Percentiles rank a stretch among this genome's conserved stretches.
These are phyloP conservation scores for Neoitamus cyanurus DNA, from an alignment of 2,888 invertebrate genomes.

Conservation along the genomic window DNA sequence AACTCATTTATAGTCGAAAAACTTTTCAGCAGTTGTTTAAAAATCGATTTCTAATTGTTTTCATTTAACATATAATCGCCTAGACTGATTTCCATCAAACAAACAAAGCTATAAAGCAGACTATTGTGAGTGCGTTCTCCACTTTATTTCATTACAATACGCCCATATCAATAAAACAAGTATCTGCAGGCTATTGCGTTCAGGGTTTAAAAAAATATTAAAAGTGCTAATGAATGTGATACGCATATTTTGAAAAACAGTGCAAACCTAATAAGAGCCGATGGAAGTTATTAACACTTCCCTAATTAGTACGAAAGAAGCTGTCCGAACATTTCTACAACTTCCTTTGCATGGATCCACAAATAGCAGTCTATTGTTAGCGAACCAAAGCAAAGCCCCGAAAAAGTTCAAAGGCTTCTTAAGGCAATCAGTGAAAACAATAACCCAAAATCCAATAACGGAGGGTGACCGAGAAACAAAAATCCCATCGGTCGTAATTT, in stretches of 20 bases:
- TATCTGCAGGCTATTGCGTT: too few relatives aligned
- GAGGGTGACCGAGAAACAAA: not conserved
- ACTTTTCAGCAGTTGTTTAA: too few relatives aligned
- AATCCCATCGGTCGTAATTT: not conserved
- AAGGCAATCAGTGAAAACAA: not conserved
- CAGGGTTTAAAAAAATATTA: not conserved
- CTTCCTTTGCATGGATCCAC: not conserved
- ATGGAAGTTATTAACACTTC: not conserved
- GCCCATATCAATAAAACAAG: too few relatives aligned
- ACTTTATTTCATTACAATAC: too few relatives aligned
- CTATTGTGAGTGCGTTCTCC: too few relatives aligned
- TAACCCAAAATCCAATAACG: not conserved
- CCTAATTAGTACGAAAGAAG: not conserved
- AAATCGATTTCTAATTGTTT: too few relatives aligned
- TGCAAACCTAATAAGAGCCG: not conserved
- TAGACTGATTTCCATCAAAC: too few relatives aligned
- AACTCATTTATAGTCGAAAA: too few relatives aligned
- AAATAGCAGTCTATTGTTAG: not conserved
- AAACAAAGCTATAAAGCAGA: too few relatives aligned
- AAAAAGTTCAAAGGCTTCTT: not conserved
- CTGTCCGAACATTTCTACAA: not conserved
- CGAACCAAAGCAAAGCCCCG: not conserved
- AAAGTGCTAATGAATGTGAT: not conserved
- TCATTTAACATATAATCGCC: too few relatives aligned
- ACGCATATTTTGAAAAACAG: not conserved